Evolutionary conservation across 2,888 invertebrate genomes (phyloP), one percentile per base, ranked within the genome.

Genomic region (Aproaerema taeniolella): DNA sequence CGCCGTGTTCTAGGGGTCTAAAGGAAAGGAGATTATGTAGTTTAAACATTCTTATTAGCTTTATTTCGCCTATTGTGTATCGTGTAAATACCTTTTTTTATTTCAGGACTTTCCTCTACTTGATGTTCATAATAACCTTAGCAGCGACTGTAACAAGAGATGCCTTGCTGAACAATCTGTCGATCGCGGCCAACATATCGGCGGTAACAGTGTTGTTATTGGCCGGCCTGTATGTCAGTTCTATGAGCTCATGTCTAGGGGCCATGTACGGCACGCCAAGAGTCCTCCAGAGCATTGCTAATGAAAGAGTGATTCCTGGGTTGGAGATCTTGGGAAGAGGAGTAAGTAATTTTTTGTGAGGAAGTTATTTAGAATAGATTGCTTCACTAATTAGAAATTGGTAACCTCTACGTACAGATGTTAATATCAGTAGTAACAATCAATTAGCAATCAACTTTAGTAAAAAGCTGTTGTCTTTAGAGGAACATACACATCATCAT

Each of bases 191-290:
- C 29, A 95, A 94, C 67, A 97, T 98, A 35, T 95, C 95, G 0
- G 94, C 93, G 0, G 89, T 94, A 28, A 89, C 92, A 39, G 91
- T 97, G 37, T 77, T 98, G 28, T 89, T 98, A 42, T 85, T 98
- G 26, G 93, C 96, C 39, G 98, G 98, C 12, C 89, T 98, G 38
- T 99, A 98, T 76, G 96, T 98, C 10, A 96, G 97, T 38, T 97
- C 97, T 11, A 95, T 98, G 89, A 97, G 97, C 30, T 96, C 96
- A 32, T 97, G 97, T 67, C 89, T 98, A 56, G 98, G 97, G 8
- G 96, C 97, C 25, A 94, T 98, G 92, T 98, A 98, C 65, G 98
- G 98, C 2, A 96, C 98, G 1, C 97, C 98, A 0, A 89, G 98
- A 52, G 97, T 98, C 1, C 82, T 98, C 17, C 98, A 98, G 75